phyloP scores from a whole-genome alignment of 2,888 invertebrate genomes.

The Platerodrilus igneus region DNA sequence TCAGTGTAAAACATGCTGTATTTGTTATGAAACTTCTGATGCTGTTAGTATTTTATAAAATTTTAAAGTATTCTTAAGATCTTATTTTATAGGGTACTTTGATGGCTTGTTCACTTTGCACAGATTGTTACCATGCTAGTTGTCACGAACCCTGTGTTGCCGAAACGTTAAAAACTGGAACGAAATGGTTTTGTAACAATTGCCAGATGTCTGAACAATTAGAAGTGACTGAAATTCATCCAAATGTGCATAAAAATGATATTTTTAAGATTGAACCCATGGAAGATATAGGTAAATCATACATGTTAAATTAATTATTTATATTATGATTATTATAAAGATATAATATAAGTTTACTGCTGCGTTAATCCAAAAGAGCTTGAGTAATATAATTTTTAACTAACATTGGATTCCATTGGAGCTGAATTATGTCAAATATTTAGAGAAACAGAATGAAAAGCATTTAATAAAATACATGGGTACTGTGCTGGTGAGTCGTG shows the following conservation, averaged over 20 bases:
- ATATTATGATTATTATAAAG: no score
- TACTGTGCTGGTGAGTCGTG: no score
- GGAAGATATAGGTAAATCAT: no score
- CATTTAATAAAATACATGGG: no score
- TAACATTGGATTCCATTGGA: no score
- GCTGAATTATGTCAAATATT: no score
- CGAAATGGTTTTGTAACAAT: conserved; percentile 69
- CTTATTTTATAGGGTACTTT: conserved; percentile 46
- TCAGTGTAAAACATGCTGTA: conserved; percentile 80
- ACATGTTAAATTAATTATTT: no score
- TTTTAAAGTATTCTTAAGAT: background rate
- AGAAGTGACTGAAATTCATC: conserved; percentile 43
- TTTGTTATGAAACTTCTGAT: conserved; percentile 74
- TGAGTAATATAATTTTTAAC: no score
- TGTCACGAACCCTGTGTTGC: conserved; percentile 72
- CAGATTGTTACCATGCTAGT: conserved; percentile 76
- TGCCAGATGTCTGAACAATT: conserved; percentile 51
- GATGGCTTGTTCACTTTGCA: conserved; percentile 77
- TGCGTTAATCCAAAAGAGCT: no score
- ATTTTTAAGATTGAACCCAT: no score
- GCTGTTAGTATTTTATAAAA: conserved; percentile 54
- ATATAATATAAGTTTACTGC: no score
- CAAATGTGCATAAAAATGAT: conserved; percentile 38
- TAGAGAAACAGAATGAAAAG: no score
- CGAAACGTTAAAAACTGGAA: conserved; percentile 54